Conservation (phyloP, 2,113 vertebrate species). For the rat (Rattus norvegicus) region DNA sequence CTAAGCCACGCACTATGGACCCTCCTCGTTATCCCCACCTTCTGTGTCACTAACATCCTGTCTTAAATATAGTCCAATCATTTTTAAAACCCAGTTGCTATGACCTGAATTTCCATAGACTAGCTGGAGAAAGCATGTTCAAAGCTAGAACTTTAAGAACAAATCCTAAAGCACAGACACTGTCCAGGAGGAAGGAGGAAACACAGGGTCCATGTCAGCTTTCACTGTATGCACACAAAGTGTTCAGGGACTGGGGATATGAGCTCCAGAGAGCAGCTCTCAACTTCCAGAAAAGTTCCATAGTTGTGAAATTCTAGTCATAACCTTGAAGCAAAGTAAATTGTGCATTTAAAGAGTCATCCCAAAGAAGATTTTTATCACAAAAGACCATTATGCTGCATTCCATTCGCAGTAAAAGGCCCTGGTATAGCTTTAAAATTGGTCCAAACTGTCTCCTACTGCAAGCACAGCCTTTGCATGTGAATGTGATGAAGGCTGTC, state of each 20-base stretch:
- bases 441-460: background rate
- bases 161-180: conserved; percentile 63
- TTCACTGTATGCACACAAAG: conserved; percentile 39
- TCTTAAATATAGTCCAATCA: conserved; percentile 34
- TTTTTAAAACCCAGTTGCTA: conserved; percentile 47
- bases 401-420: conserved; percentile 33
- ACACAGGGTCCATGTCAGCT: conserved; percentile 45
- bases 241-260: background rate
- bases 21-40: conserved; percentile 55
- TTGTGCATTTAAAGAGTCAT: conserved; percentile 27
- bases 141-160: conserved; percentile 65
- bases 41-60: conserved; percentile 48
- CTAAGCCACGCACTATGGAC: background rate
- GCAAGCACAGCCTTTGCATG: background rate
- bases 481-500: background rate
- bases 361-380: conserved; percentile 41
- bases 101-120: conserved; percentile 45
- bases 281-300: conserved; percentile 56
- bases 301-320: conserved; percentile 66
- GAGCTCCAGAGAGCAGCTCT: conserved; percentile 29
- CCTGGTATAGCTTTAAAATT: conserved; percentile 32
- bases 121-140: conserved; percentile 71
- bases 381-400: conserved; percentile 14
- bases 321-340: conserved; percentile 66
- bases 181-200: conserved; percentile 50